Evolutionary conservation across 1,140 invertebrate species (phyloP).

Genomic region (Lasioglossum baleicum): DNA sequence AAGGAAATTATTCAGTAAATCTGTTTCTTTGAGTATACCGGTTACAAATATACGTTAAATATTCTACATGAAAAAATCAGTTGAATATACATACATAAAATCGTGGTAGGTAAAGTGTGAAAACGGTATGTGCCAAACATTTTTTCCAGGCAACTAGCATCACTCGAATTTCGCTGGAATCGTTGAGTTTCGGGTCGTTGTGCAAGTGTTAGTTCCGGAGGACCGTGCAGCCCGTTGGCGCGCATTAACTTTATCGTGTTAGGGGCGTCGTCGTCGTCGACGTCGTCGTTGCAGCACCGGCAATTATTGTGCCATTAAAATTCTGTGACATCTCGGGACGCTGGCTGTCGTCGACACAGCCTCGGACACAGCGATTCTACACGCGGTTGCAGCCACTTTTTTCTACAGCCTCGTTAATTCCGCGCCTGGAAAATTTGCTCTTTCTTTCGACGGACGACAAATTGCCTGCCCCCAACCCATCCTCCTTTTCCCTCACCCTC

Average conservation of each 20-base stretch:
- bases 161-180: too few relatives aligned
- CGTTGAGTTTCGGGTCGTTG: too few relatives aligned
- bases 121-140: too few relatives aligned
- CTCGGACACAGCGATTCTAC: background rate
- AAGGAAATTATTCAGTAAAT: too few relatives aligned
- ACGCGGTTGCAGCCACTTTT: background rate
- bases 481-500: too few relatives aligned
- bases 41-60: too few relatives aligned
- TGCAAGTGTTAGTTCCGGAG: background rate
- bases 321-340: background rate
- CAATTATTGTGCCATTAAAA: conserved; percentile 16
- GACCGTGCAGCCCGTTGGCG: background rate
- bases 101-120: too few relatives aligned
- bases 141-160: too few relatives aligned
- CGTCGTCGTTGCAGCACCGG: background rate
- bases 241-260: conserved; percentile 12
- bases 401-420: background rate
- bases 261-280: background rate
- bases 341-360: background rate
- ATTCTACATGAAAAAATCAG: too few relatives aligned
- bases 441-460: background rate
- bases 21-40: too few relatives aligned
- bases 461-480: background rate
- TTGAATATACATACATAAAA: too few relatives aligned
- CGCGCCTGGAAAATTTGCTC: background rate